Evolutionary conservation across 2,113 vertebrate species (phyloP).

Genomic region (Anthoscopus minutus): DNA sequence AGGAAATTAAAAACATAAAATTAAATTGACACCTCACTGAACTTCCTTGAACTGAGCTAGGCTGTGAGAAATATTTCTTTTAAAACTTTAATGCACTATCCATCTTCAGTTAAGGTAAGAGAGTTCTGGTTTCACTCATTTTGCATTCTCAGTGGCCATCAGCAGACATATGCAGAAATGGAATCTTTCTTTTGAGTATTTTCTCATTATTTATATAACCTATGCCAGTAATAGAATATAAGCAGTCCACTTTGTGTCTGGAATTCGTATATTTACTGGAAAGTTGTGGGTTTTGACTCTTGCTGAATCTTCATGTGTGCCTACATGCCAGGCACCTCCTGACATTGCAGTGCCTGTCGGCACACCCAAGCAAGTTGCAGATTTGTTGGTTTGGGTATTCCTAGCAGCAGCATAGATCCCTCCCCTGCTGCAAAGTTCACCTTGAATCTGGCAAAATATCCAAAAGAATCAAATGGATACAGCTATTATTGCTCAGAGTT

Average conservation of each 20-base stretch:
- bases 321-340: not conserved
- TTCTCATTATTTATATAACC: not conserved
- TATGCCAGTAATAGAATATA: not conserved
- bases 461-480: not conserved
- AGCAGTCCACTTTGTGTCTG: not conserved
- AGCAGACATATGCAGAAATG: not conserved
- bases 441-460: not conserved
- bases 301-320: not conserved
- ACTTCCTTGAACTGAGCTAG: not conserved
- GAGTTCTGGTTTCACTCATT: not conserved
- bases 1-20: slow-evolving; percentile 30
- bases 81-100: not conserved
- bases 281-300: not conserved
- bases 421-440: not conserved
- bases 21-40: slow-evolving; percentile 11
- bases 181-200: not conserved
- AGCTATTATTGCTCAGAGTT: not conserved
- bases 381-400: not conserved
- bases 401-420: not conserved
- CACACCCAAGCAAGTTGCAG: not conserved
- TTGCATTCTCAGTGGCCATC: not conserved
- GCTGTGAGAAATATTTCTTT: not conserved
- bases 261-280: not conserved
- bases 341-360: not conserved
- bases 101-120: not conserved